Conservation (phyloP, 2,113 vertebrate genomes). For the Sturnira hondurensis region DNA sequence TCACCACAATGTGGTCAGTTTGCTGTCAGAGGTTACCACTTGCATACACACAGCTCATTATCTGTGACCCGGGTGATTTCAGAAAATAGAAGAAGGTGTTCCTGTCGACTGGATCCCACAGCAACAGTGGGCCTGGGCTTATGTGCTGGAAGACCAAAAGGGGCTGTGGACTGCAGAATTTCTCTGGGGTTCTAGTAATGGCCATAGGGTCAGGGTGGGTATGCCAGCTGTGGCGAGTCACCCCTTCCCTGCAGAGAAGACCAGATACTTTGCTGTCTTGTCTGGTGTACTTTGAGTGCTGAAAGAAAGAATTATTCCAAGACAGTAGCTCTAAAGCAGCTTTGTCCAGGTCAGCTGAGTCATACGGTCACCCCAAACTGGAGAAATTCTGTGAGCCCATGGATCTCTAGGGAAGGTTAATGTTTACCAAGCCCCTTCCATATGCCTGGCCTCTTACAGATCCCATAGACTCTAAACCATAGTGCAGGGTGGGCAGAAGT, state of each 20-base stretch:
- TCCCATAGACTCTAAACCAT: not conserved
- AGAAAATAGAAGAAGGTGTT: not conserved
- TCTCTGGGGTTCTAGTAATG: not conserved
- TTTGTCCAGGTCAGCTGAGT: not conserved
- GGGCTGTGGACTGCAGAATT: not conserved
- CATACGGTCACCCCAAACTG: not conserved
- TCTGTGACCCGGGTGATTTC: not conserved
- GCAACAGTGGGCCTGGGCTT: not conserved
- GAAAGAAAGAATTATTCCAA: not conserved
- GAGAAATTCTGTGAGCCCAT: not conserved
- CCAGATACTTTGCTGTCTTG: not conserved
- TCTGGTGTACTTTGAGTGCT: not conserved
- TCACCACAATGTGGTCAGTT: not conserved
- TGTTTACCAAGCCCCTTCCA: not conserved
- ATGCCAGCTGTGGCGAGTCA: not conserved
- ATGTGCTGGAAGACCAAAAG: not conserved
- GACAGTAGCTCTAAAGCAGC: not conserved
- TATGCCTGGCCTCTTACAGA: not conserved
- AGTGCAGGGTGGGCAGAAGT: not conserved
- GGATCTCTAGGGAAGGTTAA: not conserved
- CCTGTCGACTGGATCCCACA: not conserved
- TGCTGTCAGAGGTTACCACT: not conserved
- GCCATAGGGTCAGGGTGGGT: fast-evolving
- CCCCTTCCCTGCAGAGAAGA: not conserved
- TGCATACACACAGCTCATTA: not conserved